Evolutionary conservation across 2,797 vertebrate species (phyloP).

Genomic region (Pantherophis vulpinus): DNA sequence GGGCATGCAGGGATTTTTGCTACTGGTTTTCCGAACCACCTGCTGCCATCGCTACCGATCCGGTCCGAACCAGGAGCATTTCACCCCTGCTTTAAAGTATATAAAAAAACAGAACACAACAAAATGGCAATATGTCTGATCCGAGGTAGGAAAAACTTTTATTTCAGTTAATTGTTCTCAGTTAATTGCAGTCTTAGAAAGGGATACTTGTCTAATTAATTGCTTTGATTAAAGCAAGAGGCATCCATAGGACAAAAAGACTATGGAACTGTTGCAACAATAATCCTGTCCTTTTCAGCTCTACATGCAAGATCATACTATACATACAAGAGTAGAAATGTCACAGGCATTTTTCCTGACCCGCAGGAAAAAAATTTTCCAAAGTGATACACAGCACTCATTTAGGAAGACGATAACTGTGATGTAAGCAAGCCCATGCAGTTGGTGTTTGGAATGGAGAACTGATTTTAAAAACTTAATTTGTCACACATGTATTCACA

Average conservation of each 20-base stretch:
- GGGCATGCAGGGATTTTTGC: too few species aligned
- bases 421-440: not conserved
- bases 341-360: not conserved
- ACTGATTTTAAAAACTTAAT: not conserved
- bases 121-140: not conserved
- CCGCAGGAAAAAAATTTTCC: not conserved
- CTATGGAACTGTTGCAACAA: not conserved
- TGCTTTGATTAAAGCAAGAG: not conserved
- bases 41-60: too few species aligned
- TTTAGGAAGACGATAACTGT: not conserved
- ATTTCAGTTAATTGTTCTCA: not conserved
- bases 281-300: not conserved
- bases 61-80: too few species aligned
- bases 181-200: not conserved
- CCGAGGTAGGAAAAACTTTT: not conserved
- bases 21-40: too few species aligned
- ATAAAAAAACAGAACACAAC: not conserved
- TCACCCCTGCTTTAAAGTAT: not conserved
- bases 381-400: not conserved
- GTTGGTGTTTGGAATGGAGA: not conserved
- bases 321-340: not conserved
- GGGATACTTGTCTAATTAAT: not conserved
- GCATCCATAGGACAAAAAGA: not conserved
- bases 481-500: not conserved
- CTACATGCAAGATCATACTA: not conserved